phyloP scores from a whole-genome alignment of 2,888 invertebrate genomes.

The Hyppa rectilinea region DNA sequence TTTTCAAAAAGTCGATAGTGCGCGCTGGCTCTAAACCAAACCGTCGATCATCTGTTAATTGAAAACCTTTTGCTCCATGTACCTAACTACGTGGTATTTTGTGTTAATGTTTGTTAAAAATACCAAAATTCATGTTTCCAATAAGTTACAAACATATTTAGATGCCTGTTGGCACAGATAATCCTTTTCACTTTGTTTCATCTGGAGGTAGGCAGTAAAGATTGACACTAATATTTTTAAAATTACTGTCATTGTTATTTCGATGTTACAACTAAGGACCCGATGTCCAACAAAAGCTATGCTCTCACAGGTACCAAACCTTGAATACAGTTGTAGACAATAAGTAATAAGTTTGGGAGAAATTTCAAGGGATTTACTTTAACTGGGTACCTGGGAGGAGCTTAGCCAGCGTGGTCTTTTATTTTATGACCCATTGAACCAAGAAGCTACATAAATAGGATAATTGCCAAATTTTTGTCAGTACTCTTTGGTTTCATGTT shows the following conservation, averaged over 20 bases:
- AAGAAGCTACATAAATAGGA: conserved; percentile 59
- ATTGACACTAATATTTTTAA: background rate
- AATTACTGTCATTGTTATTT: conserved; percentile 29
- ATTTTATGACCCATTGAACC: conserved; percentile 62
- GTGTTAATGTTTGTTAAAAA: background rate
- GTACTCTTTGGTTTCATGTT: conserved; percentile 49
- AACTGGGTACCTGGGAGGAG: conserved; percentile 44
- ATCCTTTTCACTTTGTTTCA: conserved; percentile 25
- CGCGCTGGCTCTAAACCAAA: too few relatives aligned
- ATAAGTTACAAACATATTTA: conserved; percentile 23
- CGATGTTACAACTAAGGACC: conserved; percentile 25
- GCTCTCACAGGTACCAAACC: conserved; percentile 44
- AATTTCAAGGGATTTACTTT: conserved; percentile 65
- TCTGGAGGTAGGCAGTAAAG: conserved; percentile 14
- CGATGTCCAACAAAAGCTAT: conserved; percentile 23
- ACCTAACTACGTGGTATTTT: background rate
- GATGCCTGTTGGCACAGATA: conserved; percentile 20
- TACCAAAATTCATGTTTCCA: conserved; percentile 10
- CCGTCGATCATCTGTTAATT: background rate
- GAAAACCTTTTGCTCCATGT: background rate
- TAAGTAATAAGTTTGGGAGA: conserved; percentile 46
- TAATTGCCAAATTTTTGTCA: conserved; percentile 53
- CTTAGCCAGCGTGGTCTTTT: conserved; percentile 67
- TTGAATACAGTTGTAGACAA: conserved; percentile 40
- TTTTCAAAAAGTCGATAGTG: too few relatives aligned